A percentile compares a stretch with the other conserved stretches of the same genome.
Evolutionary conservation across 1,140 invertebrate species (phyloP).

Genomic region (Stegodyphus dumicola): DNA sequence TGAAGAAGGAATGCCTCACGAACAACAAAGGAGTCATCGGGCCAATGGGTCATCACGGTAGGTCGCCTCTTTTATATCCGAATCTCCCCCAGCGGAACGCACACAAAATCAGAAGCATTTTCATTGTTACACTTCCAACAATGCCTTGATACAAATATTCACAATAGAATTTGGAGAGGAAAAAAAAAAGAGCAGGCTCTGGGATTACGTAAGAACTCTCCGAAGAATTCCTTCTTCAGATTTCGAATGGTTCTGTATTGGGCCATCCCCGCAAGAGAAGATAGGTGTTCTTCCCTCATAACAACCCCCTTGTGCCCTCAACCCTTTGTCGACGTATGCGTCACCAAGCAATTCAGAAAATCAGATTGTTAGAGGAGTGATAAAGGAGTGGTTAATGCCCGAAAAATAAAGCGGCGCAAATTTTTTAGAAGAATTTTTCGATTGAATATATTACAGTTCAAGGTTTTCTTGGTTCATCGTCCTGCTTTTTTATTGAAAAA

Average conservation of each 20-base stretch:
- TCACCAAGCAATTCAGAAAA: not conserved
- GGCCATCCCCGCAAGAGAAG: not conserved
- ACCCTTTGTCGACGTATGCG: constrained; percentile 4
- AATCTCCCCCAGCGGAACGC: not conserved
- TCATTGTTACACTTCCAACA: constrained; percentile 40
- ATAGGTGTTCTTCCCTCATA: not conserved
- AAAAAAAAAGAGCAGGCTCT: not conserved
- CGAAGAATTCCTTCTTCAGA: not conserved
- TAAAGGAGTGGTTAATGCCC: not conserved
- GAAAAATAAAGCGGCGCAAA: not conserved
- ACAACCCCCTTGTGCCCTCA: not conserved
- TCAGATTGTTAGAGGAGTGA: no score
- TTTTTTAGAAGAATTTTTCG: not conserved
- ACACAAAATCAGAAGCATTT: constrained; percentile 42
- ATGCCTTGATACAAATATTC: not conserved
- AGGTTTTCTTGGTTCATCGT: constrained; percentile 25
- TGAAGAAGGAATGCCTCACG: constrained; percentile 35
- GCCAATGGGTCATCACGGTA: constrained; percentile 48
- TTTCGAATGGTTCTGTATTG: no score
- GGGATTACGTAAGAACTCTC: constrained; percentile 7
- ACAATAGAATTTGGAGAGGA: not conserved
- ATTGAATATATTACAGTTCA: constrained; percentile 8
- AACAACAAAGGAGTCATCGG: constrained; percentile 45
- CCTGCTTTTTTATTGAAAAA: constrained; percentile 2
- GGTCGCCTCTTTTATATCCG: constrained; percentile 8